phyloP scores from a whole-genome alignment of 53 echinoderm and acorn worm species.

The Hippasteria phrygiana region DNA sequence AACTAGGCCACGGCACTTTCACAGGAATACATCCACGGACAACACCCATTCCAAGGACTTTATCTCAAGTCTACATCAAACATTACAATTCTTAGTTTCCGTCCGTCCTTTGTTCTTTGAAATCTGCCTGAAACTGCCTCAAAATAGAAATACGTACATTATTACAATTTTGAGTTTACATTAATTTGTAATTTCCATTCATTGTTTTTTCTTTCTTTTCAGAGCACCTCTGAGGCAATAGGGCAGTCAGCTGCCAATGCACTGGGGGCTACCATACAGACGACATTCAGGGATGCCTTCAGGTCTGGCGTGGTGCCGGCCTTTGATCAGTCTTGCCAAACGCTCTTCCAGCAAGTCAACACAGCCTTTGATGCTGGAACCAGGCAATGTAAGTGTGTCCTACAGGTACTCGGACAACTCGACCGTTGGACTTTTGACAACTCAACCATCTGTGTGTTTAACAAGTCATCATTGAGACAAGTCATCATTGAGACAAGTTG shows the following conservation, averaged over 20 bases:
- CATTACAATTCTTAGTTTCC: too few species aligned
- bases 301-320: constrained; percentile 84
- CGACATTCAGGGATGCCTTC: constrained; percentile 91
- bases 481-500: too few species aligned
- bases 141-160: too few species aligned
- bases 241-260: constrained; percentile 88
- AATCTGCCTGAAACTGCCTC: too few species aligned
- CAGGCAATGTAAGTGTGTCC: constrained; percentile 84
- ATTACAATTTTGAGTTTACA: too few species aligned
- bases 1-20: too few species aligned
- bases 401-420: background rate
- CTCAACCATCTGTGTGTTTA: too few species aligned
- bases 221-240: constrained; percentile 86
- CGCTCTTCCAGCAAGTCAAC: constrained; percentile 95
- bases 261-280: constrained; percentile 73
- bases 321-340: constrained; percentile 86
- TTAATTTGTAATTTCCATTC: background rate
- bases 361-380: constrained; percentile 88
- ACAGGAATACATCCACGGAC: too few species aligned
- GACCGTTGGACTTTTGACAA: background rate
- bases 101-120: too few species aligned
- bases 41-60: too few species aligned
- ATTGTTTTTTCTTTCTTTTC: background rate
- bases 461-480: too few species aligned
- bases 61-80: too few species aligned